Conservation (phyloP, 2,888 invertebrate genomes). For the Sthenelais limicola region DNA sequence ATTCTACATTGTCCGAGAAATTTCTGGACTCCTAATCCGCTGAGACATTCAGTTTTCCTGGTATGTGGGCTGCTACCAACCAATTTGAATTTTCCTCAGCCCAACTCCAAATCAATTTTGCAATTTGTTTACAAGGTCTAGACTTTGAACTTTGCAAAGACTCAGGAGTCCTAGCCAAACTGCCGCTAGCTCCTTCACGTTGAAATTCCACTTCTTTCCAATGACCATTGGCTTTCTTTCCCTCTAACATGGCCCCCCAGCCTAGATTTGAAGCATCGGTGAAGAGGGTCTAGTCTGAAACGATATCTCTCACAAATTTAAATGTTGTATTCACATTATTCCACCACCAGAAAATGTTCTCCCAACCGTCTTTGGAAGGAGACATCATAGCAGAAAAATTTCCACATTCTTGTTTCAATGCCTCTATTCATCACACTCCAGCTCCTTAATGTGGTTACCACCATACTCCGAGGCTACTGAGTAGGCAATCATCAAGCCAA, state of each 20-base stretch:
- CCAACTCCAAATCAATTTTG: too few species aligned
- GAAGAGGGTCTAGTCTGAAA: background rate
- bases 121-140: too few species aligned
- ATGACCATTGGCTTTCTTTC: background rate
- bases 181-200: background rate
- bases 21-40: background rate
- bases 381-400: background rate
- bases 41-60: too few species aligned
- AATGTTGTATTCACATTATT: background rate
- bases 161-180: background rate
- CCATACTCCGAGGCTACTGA: background rate
- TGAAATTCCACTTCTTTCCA: background rate
- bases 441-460: background rate
- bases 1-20: slow-evolving; percentile 1
- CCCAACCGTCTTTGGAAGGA: background rate
- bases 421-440: background rate
- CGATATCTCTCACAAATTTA: background rate
- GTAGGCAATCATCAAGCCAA: background rate
- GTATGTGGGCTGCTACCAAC: too few species aligned
- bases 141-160: background rate
- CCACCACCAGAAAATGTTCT: background rate
- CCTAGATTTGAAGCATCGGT: background rate
- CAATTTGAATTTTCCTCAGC: too few species aligned
- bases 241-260: background rate
- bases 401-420: background rate